Base-by-base conservation (phyloP, 2,113 vertebrate genomes). In the Apodemus sylvaticus region DNA sequence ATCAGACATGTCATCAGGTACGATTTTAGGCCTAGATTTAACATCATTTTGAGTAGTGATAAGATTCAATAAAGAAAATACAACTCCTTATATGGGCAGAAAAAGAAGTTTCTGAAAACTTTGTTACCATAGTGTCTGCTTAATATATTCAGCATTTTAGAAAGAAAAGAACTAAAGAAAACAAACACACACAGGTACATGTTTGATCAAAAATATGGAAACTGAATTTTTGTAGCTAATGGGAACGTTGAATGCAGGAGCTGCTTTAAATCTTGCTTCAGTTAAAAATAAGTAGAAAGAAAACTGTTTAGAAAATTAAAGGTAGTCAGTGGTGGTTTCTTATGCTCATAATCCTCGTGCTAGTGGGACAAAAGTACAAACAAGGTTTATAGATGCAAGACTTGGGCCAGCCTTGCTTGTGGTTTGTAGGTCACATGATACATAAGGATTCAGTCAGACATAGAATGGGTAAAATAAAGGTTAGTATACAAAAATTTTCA, bases 111-210 rank as follows among this genome's bases (percentile, higher is more conserved):
- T 89, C 20, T 36, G 9, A 74, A 55, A 86, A 34, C 4, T 42
- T 42, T 89, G 89, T 90, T 95, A 34, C 51, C 62, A 73, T 87
- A 24, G 85, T 90, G 17, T 42, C 8, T 74, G 45, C 6, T 85
- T 82, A 86, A 92, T 82, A 16, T 64, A 86, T 64, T 92, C n/a
- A 94, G 7, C 3, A 83, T 79, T 94, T 81, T 79, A 45, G 39
- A 90, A 66, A 66, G n/a, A 45, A 79, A 86, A 76, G 26, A 92
- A 77, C 29, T 79, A 29, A 92, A 83, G 64, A 86, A 36, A 34
- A 76, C 0, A 86, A 12, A 86, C 0, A 16, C 14, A 70, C 48
- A 83, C 68, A 60, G 11, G 22, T 1, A 51, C 2, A 53, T 22
- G 20, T 81, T 96, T 39, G 62, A 22, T 90, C 4, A 89, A 70